Evolutionary conservation across 2,113 vertebrate species (phyloP).

Genomic region (Amazona vittata): DNA sequence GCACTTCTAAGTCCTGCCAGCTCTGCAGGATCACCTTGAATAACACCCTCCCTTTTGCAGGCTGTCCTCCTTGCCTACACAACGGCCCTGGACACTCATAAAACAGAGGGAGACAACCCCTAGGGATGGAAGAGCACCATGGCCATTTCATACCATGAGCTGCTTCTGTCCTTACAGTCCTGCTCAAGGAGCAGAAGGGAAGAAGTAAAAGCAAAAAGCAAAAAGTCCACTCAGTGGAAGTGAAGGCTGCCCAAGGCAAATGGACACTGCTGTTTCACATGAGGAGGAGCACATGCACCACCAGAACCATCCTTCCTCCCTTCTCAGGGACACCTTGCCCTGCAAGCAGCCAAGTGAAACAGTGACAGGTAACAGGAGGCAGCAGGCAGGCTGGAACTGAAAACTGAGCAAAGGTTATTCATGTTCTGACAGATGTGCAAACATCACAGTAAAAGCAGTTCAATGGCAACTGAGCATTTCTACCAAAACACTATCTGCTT

Average conservation of each 20-base stretch:
- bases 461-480: neutral
- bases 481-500: neutral
- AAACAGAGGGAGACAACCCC: neutral
- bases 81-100: neutral
- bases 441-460: neutral
- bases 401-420: neutral
- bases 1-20: neutral
- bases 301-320: neutral
- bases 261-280: accelerated
- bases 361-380: neutral
- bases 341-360: neutral
- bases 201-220: neutral
- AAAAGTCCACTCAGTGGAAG: neutral
- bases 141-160: neutral
- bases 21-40: neutral
- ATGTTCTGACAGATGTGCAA: neutral
- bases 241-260: neutral
- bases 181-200: neutral
- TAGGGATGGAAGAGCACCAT: neutral
- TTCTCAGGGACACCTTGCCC: neutral
- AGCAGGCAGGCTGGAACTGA: neutral
- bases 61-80: neutral
- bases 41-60: neutral
- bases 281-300: neutral
- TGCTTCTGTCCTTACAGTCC: neutral